Evolutionary conservation across 1,140 invertebrate species (phyloP).

Genomic region (Drosophila hydei): DNA sequence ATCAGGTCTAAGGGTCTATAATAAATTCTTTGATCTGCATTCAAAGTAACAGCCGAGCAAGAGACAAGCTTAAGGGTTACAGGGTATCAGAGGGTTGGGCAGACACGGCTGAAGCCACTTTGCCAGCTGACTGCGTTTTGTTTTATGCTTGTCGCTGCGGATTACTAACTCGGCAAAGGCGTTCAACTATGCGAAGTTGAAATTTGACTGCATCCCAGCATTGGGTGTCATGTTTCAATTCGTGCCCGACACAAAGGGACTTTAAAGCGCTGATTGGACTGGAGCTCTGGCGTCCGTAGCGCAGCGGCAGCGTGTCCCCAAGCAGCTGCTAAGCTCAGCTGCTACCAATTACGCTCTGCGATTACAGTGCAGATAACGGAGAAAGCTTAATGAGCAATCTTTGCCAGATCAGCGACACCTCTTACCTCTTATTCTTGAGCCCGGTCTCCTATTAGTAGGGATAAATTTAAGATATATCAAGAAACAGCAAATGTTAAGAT

Average conservation of each 20-base stretch:
- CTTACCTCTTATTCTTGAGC: too few relatives aligned
- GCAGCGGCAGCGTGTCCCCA: neutral
- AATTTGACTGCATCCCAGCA: slow-evolving; percentile 51
- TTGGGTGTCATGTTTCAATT: slow-evolving; percentile 68
- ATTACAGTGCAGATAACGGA: too few relatives aligned
- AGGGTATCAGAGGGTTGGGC: neutral
- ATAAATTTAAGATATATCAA: too few relatives aligned
- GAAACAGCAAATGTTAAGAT: too few relatives aligned
- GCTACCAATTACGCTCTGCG: slow-evolving; percentile 2
- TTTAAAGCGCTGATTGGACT: slow-evolving; percentile 37
- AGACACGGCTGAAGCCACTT: neutral
- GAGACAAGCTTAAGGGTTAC: too few relatives aligned
- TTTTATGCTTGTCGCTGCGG: slow-evolving; percentile 48
- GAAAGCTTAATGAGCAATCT: too few relatives aligned
- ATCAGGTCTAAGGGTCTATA: too few relatives aligned
- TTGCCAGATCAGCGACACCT: too few relatives aligned
- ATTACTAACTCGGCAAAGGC: slow-evolving; percentile 69
- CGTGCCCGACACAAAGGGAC: slow-evolving; percentile 41
- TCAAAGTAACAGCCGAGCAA: too few relatives aligned
- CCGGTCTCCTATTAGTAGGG: too few relatives aligned
- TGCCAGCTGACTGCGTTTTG: slow-evolving; percentile 23
- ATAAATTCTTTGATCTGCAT: too few relatives aligned
- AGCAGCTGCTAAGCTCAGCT: neutral
- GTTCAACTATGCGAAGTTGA: slow-evolving; percentile 30
- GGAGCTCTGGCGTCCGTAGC: slow-evolving; percentile 14